Conservation (phyloP, 2,113 vertebrate genomes). For the Willisornis vidua region DNA sequence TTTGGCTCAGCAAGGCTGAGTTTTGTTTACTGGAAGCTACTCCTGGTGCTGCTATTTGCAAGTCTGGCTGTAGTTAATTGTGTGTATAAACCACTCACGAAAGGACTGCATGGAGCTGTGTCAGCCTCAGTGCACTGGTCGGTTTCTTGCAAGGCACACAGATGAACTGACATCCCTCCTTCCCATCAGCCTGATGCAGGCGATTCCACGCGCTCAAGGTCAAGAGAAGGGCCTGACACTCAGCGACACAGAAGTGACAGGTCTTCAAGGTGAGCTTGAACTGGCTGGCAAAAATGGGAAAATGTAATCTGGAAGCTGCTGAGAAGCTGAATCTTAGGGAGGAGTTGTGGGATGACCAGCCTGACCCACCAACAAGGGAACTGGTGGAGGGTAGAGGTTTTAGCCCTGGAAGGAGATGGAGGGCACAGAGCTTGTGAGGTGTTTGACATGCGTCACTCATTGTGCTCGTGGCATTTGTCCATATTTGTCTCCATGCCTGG, state of each 20-base stretch:
- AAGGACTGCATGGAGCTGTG: background rate
- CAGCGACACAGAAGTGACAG: slow-evolving; percentile 82
- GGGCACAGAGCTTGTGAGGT: background rate
- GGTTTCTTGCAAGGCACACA: background rate
- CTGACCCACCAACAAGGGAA: background rate
- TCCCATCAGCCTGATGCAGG: slow-evolving; percentile 21
- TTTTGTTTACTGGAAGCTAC: background rate
- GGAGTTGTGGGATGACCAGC: background rate
- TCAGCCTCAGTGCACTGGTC: background rate
- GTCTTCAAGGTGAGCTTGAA: slow-evolving; percentile 78
- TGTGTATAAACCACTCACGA: background rate
- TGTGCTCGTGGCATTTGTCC: background rate
- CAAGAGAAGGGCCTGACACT: slow-evolving; percentile 81
- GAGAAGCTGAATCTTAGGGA: background rate
- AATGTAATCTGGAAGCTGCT: background rate
- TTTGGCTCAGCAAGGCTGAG: background rate
- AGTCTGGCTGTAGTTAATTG: background rate
- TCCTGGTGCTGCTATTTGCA: background rate
- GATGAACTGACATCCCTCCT: background rate
- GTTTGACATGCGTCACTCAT: background rate
- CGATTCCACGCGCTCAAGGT: slow-evolving; percentile 77
- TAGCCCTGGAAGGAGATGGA: background rate
- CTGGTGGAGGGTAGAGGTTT: background rate
- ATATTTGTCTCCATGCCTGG: rapidly evolving
- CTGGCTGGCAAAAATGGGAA: background rate